These are phyloP conservation scores for Aythya baeri DNA, from an alignment of 2,113 vertebrate genomes.

Conservation along the genomic window DNA sequence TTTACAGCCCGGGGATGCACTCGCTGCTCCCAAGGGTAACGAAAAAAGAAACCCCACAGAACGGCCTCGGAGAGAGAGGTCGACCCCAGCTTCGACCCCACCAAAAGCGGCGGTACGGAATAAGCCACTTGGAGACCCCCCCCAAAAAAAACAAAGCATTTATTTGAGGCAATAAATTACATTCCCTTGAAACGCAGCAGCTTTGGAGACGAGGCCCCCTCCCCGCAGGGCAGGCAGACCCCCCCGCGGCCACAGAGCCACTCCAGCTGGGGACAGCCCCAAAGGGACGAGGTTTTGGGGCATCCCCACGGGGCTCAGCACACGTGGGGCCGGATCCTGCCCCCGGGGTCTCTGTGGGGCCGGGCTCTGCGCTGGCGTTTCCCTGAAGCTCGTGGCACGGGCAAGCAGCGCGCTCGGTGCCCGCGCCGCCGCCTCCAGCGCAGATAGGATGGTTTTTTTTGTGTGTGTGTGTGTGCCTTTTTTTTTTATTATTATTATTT, in stretches of 20 bases:
- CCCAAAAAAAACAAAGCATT: background rate
- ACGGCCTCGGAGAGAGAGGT: background rate
- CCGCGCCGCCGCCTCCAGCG: rapidly evolving
- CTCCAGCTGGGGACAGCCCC: no score
- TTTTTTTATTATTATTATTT: no score
- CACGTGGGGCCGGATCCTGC: background rate
- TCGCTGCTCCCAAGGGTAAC: background rate
- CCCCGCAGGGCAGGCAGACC: background rate
- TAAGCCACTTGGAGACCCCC: background rate
- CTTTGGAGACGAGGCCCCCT: background rate
- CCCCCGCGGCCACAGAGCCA: rapidly evolving
- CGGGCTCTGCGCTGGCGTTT: background rate
- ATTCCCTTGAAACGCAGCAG: conserved; percentile 24
- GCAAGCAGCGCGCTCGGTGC: rapidly evolving
- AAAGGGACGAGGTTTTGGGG: background rate
- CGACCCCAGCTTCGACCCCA: background rate
- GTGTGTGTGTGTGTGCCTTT: no score
- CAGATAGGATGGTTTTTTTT: background rate
- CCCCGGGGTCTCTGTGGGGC: background rate
- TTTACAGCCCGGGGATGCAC: conserved; percentile 32
- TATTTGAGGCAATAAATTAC: conserved; percentile 59
- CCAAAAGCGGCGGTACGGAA: background rate
- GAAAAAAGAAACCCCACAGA: background rate
- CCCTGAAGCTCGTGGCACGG: background rate
- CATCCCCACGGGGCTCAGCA: background rate